phyloP scores from a whole-genome alignment of 2,888 invertebrate genomes.

The Euproctis similis region DNA sequence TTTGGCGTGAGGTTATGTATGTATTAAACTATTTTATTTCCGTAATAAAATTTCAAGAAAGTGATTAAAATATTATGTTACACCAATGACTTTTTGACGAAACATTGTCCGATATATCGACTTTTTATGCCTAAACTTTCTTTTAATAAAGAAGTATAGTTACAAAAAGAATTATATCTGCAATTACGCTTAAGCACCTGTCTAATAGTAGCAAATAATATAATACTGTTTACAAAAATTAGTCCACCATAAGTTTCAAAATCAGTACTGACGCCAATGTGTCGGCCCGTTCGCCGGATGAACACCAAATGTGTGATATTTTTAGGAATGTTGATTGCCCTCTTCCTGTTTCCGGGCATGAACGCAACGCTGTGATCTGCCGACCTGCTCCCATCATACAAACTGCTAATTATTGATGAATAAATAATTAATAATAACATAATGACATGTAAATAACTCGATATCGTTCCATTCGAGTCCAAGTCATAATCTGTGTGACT shows the following conservation, averaged over 20 bases:
- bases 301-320: slow-evolving; percentile 74
- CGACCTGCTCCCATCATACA: slow-evolving; percentile 44
- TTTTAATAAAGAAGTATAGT: no score
- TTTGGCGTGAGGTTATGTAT: no score
- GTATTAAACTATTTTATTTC: no score
- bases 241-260: slow-evolving; percentile 4
- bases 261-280: slow-evolving; percentile 11
- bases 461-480: slow-evolving; percentile 28
- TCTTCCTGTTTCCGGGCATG: slow-evolving; percentile 71
- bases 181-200: no score
- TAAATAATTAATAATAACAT: slow-evolving; percentile 53
- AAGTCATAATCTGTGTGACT: slow-evolving; percentile 7
- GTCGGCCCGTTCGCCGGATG: slow-evolving; percentile 52
- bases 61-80: no score
- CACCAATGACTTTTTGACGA: no score
- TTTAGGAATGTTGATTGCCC: slow-evolving; percentile 73
- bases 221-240: neutral
- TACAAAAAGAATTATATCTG: no score
- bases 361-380: slow-evolving; percentile 51
- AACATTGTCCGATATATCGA: no score
- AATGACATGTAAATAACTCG: slow-evolving; percentile 44
- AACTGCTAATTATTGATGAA: slow-evolving; percentile 65
- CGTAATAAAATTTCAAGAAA: no score
- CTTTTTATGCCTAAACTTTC: no score
- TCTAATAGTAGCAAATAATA: neutral